phyloP scores from a whole-genome alignment of 2,888 invertebrate species.

The Meiosimyza platycephala region DNA sequence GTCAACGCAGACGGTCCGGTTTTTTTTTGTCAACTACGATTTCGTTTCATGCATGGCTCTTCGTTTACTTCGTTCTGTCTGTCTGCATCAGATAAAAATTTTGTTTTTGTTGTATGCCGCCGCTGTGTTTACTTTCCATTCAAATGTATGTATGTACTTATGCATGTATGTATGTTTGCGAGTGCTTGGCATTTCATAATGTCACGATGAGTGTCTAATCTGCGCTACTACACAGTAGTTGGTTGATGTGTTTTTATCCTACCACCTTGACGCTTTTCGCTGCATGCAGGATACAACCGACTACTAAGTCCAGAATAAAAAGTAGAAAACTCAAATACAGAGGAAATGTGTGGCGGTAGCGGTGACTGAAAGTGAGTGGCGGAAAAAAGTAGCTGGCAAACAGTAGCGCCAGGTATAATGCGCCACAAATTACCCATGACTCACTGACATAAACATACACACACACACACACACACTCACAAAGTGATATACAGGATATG shows the following conservation, averaged over 20 bases:
- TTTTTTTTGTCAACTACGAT: neutral
- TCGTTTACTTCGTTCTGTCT: constrained; percentile 17
- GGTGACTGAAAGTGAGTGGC: neutral
- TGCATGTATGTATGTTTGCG: constrained; percentile 3
- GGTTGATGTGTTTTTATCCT: neutral
- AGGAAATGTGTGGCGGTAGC: neutral
- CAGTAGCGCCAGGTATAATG: constrained; percentile 21
- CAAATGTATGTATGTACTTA: too few species aligned
- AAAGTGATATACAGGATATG: neutral
- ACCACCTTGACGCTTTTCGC: neutral
- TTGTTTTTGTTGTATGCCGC: constrained; percentile 6
- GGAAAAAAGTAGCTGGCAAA: neutral
- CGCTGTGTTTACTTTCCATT: neutral
- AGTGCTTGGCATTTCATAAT: constrained; percentile 31
- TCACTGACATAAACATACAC: constrained; percentile 9
- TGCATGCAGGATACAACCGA: neutral
- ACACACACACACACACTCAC: neutral
- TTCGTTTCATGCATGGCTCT: neutral
- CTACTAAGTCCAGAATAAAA: neutral
- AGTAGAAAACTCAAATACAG: neutral
- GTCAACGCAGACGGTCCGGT: too few species aligned
- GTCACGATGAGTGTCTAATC: neutral
- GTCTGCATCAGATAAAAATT: constrained; percentile 32
- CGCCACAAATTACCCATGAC: constrained; percentile 21
- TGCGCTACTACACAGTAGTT: too few species aligned